Conservation (phyloP, 2,888 invertebrate genomes). For the Serrognathus titanus region DNA sequence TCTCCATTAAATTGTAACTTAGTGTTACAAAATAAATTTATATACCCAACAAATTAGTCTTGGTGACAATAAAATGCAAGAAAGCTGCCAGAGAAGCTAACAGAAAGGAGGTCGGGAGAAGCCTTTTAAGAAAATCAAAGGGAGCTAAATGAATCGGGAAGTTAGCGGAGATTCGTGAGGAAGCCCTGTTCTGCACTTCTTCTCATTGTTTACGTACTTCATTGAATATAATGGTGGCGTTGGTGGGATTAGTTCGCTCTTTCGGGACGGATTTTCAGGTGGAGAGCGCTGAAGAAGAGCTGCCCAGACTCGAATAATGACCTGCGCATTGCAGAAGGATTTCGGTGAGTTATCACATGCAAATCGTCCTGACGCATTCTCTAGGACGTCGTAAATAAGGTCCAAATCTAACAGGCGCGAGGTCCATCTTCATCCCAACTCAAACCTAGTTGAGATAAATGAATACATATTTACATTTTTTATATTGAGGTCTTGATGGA, state of each 20-base stretch:
- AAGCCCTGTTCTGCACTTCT: constrained; percentile 20
- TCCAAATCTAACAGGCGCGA: too few species aligned
- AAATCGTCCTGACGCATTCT: not conserved
- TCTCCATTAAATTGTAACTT: too few species aligned
- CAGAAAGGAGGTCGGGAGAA: not conserved
- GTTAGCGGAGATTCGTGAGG: constrained; percentile 7
- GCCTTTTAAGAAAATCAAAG: constrained; percentile 23
- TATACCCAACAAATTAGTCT: too few species aligned
- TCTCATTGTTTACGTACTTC: constrained; percentile 24
- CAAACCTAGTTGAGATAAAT: too few species aligned
- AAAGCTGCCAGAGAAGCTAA: too few species aligned
- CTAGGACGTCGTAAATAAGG: too few species aligned
- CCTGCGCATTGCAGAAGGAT: constrained; percentile 17
- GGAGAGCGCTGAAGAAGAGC: constrained; percentile 10
- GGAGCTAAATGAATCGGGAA: constrained; percentile 15
- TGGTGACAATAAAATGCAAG: too few species aligned
- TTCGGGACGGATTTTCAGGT: constrained; percentile 18
- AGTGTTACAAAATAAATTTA: too few species aligned
- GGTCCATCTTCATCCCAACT: too few species aligned
- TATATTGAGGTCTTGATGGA: too few species aligned
- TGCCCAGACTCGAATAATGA: constrained; percentile 16
- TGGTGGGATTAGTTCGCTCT: constrained; percentile 24
- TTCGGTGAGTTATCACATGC: constrained; percentile 4
- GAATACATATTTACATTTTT: too few species aligned
- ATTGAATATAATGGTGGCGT: constrained; percentile 25